Evolutionary conservation across 2,113 vertebrate species (phyloP).

Genomic region (Charadrius vociferus): DNA sequence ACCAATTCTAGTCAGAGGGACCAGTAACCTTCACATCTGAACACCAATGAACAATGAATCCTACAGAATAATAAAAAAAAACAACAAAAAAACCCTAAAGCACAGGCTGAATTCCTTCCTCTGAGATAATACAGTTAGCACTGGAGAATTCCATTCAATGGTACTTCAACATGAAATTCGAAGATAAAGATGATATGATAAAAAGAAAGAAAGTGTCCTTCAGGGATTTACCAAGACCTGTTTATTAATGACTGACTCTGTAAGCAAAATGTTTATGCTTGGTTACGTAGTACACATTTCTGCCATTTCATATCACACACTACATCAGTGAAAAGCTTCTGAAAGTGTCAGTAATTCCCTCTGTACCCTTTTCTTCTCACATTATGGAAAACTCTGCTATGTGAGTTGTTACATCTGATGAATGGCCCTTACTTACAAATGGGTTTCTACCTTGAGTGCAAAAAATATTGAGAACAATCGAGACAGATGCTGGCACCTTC

Average conservation of each 20-base stretch:
- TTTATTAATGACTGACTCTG: background rate
- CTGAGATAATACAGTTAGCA: background rate
- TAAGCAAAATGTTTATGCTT: background rate
- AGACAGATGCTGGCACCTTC: background rate
- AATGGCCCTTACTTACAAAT: background rate
- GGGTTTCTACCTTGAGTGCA: background rate
- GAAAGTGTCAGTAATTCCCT: background rate
- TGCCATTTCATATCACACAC: background rate
- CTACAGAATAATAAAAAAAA: background rate
- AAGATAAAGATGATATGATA: background rate
- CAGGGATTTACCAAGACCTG: background rate
- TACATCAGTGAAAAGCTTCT: background rate
- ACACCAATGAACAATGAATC: background rate
- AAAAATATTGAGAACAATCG: background rate
- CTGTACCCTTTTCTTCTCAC: background rate
- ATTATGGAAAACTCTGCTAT: background rate
- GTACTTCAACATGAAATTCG: background rate
- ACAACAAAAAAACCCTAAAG: background rate
- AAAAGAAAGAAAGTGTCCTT: background rate
- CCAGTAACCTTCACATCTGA: background rate
- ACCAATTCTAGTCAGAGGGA: background rate
- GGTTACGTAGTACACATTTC: background rate
- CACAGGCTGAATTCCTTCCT: background rate
- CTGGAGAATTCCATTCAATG: background rate
- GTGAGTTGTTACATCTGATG: background rate